Evolutionary conservation across 2,113 vertebrate species (phyloP).

Genomic region (Myiopsitta monachus): DNA sequence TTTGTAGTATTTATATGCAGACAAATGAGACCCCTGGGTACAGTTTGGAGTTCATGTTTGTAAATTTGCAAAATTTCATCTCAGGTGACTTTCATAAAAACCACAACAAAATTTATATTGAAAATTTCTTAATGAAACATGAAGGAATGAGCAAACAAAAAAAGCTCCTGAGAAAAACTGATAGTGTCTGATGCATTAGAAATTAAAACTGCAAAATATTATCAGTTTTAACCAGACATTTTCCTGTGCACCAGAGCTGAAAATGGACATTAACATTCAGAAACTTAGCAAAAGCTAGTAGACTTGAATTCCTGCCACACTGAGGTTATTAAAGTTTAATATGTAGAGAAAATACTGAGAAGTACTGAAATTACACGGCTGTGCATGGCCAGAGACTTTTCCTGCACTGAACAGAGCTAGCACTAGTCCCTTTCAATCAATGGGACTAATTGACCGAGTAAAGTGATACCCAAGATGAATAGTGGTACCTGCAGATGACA

Average conservation of each 20-base stretch:
- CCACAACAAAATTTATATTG: background rate
- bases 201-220: background rate
- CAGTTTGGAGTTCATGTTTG: background rate
- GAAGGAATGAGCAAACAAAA: background rate
- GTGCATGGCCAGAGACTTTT: background rate
- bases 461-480: constrained; percentile 6
- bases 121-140: background rate
- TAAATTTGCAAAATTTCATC: background rate
- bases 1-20: constrained; percentile 2
- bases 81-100: constrained; percentile 20
- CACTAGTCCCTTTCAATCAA: background rate
- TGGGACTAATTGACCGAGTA: background rate
- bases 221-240: background rate
- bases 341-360: background rate
- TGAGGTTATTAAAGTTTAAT: background rate
- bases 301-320: background rate
- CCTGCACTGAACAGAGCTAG: background rate
- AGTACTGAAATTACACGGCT: background rate
- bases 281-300: background rate
- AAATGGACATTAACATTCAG: background rate
- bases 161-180: background rate
- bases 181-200: background rate
- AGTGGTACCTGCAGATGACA: background rate
- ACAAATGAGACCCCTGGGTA: background rate
- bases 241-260: background rate